Evolutionary conservation across 2,113 vertebrate species (phyloP).

Genomic region (Tor tambroides): DNA sequence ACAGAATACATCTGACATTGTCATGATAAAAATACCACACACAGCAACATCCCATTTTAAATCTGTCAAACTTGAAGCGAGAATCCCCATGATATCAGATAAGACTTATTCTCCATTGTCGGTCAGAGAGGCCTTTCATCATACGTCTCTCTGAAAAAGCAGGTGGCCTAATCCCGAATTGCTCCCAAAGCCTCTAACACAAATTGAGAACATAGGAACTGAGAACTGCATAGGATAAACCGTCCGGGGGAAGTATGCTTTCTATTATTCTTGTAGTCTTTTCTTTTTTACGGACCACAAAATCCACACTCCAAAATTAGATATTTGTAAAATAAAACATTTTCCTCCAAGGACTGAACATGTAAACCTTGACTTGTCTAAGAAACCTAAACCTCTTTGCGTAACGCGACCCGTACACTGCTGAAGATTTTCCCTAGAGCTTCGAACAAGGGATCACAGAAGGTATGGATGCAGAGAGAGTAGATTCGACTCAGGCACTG

Average conservation of each 20-base stretch:
- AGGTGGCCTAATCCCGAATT: slow-evolving; percentile 25
- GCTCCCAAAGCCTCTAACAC: slow-evolving; percentile 6
- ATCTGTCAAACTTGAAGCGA: slow-evolving; percentile 2
- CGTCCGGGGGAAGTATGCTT: not conserved
- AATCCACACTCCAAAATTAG: slow-evolving; percentile 23
- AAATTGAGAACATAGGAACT: not conserved
- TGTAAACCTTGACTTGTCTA: slow-evolving; percentile 28
- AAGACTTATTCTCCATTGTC: slow-evolving; percentile 39
- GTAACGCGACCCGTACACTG: slow-evolving; percentile 82
- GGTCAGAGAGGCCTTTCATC: not conserved
- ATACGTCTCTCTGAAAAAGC: slow-evolving; percentile 26
- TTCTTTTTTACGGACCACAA: not conserved
- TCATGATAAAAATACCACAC: slow-evolving; percentile 45
- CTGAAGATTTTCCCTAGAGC: slow-evolving; percentile 88
- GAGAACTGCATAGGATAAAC: not conserved
- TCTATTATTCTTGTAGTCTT: not conserved
- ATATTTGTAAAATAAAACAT: slow-evolving; percentile 56
- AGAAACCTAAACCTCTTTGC: slow-evolving; percentile 81
- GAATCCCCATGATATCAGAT: slow-evolving; percentile 20
- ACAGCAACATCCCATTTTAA: not conserved
- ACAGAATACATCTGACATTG: slow-evolving; percentile 33
- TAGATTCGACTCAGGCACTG: slow-evolving; percentile 91
- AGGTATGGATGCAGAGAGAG: slow-evolving; percentile 94
- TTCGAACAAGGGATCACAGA: slow-evolving; percentile 91
- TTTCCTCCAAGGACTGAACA: slow-evolving; percentile 47